Base-by-base conservation (phyloP, 2,797 vertebrate species). In the Galagoides demidoff region DNA sequence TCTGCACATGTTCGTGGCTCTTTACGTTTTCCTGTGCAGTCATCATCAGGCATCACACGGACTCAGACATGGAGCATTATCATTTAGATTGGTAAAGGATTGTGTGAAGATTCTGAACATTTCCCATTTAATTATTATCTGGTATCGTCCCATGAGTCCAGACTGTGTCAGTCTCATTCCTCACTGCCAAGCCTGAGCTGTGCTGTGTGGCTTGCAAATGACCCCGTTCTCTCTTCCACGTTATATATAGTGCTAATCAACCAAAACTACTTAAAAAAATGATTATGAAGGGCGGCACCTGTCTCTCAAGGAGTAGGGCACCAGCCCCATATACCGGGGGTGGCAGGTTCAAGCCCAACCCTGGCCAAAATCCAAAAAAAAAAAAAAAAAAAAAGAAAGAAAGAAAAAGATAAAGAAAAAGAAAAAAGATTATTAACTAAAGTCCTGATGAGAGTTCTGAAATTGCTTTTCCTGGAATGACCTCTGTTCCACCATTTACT, bases 21-120 rank as follows among this genome's bases (percentile, higher is more conserved):
- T 79, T 95, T 59, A 16, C 52, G 64, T 29, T 95, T 86, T 85
- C 83, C 66, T 85, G 14, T 81, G 86, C 37, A 82, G 83, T 94
- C 81, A 92, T 94, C 90, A 96, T 87, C 92, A 95, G 74, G 52
- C 49, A 95, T 25, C 77, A 84, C 37, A 66, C 0, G 1, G 31
- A 85, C 49, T 78, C 52, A 66, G 61, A 89, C 85, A 89, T 37
- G 78, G 85, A 82, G 22, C 88, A 92, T 96, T 95, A 95, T 95
- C 73, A 95, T 98, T 97, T 95, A 97, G 95, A 94, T 97, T 95
- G 93, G 55, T 90, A 91, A 94, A 92, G 66, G 57, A 70, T 79
- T 66, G 4, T 95, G 64, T 85, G 66, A 94, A 34, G 96, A 95
- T 94, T 66, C 68, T 90, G 85, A 95, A 68, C 87, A 87, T 89